Evolutionary conservation across 2,797 vertebrate genomes (phyloP), one percentile per base, ranked within the genome.

Genomic region (Poecile montanus): DNA sequence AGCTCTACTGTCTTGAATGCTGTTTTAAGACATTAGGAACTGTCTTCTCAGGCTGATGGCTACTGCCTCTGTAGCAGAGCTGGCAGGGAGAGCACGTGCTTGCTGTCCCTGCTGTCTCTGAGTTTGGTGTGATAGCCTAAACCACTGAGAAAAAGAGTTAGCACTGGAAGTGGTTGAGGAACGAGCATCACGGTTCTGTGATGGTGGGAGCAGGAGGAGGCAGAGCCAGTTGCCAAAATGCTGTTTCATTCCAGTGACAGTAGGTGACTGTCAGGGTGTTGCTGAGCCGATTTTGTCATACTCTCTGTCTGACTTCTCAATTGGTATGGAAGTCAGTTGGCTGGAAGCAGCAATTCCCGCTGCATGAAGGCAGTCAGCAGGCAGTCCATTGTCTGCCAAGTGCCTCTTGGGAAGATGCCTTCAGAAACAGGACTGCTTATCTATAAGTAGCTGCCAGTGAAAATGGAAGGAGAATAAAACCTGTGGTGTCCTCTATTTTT

Each of bases 371-470:
- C 88, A 83, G 73, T 79, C 88, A 58, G 70, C 42, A 73, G 85
- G 36, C 61, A 47, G 26, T 20, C 27, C 32, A 7, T 48, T 86
- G 66, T 73, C 82, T 91, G 74, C 94, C 82, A 84, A 88, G 40
- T 44, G 51, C 40, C 91, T 82, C 93, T 91, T 78, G 73, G 90
- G 88, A 86, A 72, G 85, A 68, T 70, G 79, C 80, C 81, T 81
- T 92, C 74, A 25, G 71, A 66, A 85, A 62, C 47, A 66, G 60
- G 8, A 29, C 77, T 76, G 73, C 85, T 90, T 93, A 81, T 94
- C 90, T 94, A 40, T 67, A 66, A 58, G 47, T 76, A 76, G 25
- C 85, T 93, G 54, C 45, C 51, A 86, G 56, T 38, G 71, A 62
- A 78, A 91, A 91, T 45, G 70, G 70, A 77, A 91, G 42, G 36